These are phyloP conservation scores for Montipora sp. DNA, from an alignment of 64 coral and sea anemone genomes.

Conservation along the genomic window DNA sequence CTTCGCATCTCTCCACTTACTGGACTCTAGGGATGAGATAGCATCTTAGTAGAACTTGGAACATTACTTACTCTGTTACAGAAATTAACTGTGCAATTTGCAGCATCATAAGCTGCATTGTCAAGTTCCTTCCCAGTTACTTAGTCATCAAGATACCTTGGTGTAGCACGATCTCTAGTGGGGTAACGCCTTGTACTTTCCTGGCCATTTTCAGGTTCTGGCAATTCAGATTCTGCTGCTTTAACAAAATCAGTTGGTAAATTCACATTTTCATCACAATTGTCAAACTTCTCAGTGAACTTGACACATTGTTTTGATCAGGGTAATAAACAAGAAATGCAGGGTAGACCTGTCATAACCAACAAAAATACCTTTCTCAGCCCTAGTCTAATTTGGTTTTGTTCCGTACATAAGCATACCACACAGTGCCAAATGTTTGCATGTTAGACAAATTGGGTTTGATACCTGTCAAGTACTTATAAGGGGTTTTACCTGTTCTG, in stretches of 20 bases:
- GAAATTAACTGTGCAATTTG: background rate
- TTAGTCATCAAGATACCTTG: slow-evolving; percentile 4
- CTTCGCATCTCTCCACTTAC: no score
- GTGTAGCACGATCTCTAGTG: background rate
- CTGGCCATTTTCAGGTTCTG: background rate
- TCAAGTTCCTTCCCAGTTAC: background rate
- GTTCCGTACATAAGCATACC: slow-evolving; percentile 52
- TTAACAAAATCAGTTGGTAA: background rate
- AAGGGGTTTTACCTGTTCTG: slow-evolving; percentile 28
- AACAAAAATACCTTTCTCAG: slow-evolving; percentile 52
- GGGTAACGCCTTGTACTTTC: background rate
- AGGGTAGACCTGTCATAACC: slow-evolving; percentile 58
- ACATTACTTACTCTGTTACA: no score
- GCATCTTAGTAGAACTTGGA: no score
- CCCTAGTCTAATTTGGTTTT: slow-evolving; percentile 43
- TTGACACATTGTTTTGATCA: slow-evolving; percentile 16
- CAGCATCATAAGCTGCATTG: background rate
- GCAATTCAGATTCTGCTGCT: background rate
- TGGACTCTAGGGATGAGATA: no score
- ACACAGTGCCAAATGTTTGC: slow-evolving; percentile 58
- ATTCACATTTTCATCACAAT: background rate
- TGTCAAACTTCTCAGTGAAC: slow-evolving; percentile 3
- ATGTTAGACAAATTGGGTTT: slow-evolving; percentile 40
- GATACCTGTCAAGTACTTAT: slow-evolving; percentile 2
- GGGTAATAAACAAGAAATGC: slow-evolving; percentile 69